Percentiles rank a stretch among this genome's conserved stretches.
Evolutionary conservation across 2,888 invertebrate species (phyloP).

Genomic region (Stramonita haemastoma): DNA sequence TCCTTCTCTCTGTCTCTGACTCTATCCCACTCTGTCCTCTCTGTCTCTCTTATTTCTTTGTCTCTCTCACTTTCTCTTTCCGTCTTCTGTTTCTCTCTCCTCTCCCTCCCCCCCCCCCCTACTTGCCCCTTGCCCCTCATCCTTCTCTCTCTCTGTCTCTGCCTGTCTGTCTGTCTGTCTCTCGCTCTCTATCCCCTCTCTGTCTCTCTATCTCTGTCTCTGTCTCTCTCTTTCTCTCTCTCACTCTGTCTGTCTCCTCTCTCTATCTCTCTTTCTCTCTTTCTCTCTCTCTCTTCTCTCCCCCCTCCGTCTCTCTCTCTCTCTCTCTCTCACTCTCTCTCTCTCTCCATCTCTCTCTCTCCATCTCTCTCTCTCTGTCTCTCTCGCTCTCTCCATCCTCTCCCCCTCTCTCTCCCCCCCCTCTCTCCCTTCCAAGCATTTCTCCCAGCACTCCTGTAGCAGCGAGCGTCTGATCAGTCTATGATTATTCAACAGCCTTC

Average conservation of each 20-base stretch:
- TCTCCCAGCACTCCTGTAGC: background rate
- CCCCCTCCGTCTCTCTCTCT: too few relatives aligned
- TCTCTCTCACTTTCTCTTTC: background rate
- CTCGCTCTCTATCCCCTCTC: background rate
- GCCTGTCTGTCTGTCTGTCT: background rate
- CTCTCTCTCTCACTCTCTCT: too few relatives aligned
- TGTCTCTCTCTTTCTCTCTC: too few relatives aligned
- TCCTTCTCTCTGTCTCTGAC: background rate
- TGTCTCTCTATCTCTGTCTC: background rate
- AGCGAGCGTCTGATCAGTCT: too few relatives aligned
- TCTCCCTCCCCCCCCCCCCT: background rate
- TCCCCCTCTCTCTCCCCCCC: background rate
- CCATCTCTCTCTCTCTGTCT: background rate
- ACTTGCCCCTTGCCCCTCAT: background rate
- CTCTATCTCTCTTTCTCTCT: too few relatives aligned
- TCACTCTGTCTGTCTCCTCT: background rate
- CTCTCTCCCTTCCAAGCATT: background rate
- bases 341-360: too few relatives aligned
- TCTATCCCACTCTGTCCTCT: background rate
- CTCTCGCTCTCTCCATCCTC: background rate
- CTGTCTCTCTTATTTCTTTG: too few relatives aligned
- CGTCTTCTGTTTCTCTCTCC: background rate
- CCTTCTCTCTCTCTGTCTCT: background rate
- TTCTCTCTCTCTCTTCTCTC: too few relatives aligned
- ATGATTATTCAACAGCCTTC: too few relatives aligned